A percentile compares a stretch with the other conserved stretches of the same genome.
Evolutionary conservation across 2,113 vertebrate species (phyloP).

Genomic region (Oncorhynchus nerka): DNA sequence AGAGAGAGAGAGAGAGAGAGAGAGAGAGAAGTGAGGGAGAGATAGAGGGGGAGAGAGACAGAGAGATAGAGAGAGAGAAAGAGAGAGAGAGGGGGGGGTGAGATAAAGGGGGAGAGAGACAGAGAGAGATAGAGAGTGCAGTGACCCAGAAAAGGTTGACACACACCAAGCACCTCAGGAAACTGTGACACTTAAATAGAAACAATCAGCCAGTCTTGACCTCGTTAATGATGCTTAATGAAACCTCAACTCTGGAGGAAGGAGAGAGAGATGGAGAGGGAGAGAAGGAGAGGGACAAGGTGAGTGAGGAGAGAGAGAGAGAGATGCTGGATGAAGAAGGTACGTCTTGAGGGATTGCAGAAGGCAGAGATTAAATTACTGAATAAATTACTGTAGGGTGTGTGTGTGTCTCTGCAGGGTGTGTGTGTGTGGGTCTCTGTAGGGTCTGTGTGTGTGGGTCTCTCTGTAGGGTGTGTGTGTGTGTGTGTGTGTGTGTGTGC

Average conservation of each 20-base stretch:
- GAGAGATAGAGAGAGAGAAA: conserved; percentile 22
- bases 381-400: conserved; percentile 29
- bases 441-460: background rate
- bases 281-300: conserved; percentile 44
- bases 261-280: conserved; percentile 35
- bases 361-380: conserved; percentile 48
- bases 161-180: conserved; percentile 63
- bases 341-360: conserved; percentile 53
- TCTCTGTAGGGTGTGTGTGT: conserved; percentile 13
- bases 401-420: conserved; percentile 1
- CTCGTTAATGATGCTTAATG: conserved; percentile 73
- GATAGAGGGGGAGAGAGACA: conserved; percentile 36
- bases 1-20: conserved; percentile 40
- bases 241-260: conserved; percentile 67
- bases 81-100: conserved; percentile 4
- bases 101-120: conserved; percentile 28
- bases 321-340: conserved; percentile 51
- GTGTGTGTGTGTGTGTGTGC: conserved; percentile 28
- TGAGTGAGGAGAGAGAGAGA: conserved; percentile 1
- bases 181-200: conserved; percentile 76
- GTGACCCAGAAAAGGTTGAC: conserved; percentile 74
- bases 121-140: conserved; percentile 53
- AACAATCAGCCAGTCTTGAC: conserved; percentile 81
- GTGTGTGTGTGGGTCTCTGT: too few relatives aligned
- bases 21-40: background rate